A percentile compares a stretch with the other conserved stretches of the same genome.
Conservation (phyloP, 1,140 invertebrate genomes). For the Agrypnia vestita region DNA sequence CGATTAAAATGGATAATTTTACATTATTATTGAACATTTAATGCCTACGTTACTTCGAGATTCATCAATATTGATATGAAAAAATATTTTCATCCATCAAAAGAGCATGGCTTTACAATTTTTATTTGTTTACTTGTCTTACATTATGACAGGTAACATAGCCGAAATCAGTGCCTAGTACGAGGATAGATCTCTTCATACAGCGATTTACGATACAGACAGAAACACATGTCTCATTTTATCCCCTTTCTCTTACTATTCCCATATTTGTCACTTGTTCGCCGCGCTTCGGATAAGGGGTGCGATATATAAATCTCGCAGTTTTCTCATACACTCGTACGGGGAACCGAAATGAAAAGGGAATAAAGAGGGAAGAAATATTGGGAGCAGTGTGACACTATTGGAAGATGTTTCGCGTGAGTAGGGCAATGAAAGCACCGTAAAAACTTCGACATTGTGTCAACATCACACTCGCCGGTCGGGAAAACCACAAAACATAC, state of each 20-base stretch:
- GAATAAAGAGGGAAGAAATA: conserved; percentile 47
- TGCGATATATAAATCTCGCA: background rate
- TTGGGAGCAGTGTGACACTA: conserved; percentile 6
- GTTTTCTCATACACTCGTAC: background rate
- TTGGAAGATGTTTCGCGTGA: conserved; percentile 34
- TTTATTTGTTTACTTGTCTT: too few species aligned
- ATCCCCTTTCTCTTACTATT: background rate
- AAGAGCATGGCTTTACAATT: too few species aligned
- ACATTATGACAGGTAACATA: too few species aligned
- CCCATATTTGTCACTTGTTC: background rate
- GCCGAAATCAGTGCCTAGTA: too few species aligned
- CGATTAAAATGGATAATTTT: too few species aligned
- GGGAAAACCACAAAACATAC: too few species aligned
- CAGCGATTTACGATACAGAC: conserved; percentile 15
- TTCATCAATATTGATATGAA: too few species aligned
- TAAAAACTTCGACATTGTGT: conserved; percentile 1
- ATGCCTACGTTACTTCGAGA: too few species aligned
- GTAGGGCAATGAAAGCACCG: conserved; percentile 21
- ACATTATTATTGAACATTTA: too few species aligned
- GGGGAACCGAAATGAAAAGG: background rate
- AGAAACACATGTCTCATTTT: conserved; percentile 15
- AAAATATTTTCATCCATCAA: too few species aligned
- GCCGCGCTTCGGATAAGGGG: background rate
- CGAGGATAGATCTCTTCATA: background rate
- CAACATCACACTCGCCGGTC: background rate